phyloP scores from a whole-genome alignment of 2,797 vertebrate species.

The Enteromius anoplus region DNA sequence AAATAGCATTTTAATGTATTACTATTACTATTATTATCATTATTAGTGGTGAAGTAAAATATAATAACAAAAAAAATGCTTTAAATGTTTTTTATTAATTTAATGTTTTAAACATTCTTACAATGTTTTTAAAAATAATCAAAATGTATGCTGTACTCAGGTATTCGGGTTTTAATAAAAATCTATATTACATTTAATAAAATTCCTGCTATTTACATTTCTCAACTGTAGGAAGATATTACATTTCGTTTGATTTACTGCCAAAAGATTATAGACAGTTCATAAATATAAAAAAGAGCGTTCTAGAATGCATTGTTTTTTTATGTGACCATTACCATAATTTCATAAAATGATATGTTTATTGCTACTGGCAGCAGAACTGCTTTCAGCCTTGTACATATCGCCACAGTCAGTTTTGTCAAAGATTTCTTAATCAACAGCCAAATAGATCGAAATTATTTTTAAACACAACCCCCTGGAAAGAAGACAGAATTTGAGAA shows the following conservation, averaged over 20 bases:
- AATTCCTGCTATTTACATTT: not conserved
- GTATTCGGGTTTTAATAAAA: not conserved
- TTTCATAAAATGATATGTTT: not conserved
- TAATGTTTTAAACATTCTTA: too few species aligned
- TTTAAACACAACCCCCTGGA: slow-evolving; percentile 1
- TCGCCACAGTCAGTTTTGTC: not conserved
- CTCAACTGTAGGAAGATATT: not conserved
- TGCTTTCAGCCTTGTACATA: not conserved
- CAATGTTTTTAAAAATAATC: not conserved
- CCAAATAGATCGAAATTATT: not conserved
- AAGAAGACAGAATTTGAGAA: not conserved
- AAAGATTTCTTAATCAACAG: slow-evolving; percentile 5
- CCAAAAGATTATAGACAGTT: not conserved
- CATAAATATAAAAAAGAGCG: not conserved
- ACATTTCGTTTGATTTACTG: not conserved
- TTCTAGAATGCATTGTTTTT: not conserved
- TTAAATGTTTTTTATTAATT: too few species aligned
- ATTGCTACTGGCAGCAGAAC: too few species aligned
- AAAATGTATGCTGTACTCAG: not conserved
- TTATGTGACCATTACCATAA: not conserved
- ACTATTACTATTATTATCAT: not conserved
- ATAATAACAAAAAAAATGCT: too few species aligned
- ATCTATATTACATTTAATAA: not conserved
- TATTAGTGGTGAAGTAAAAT: too few species aligned
- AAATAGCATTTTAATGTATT: not conserved